Percentiles rank a stretch among this genome's conserved stretches.
Conservation (phyloP, 2,797 vertebrate genomes). For the Rachycentron canadum region DNA sequence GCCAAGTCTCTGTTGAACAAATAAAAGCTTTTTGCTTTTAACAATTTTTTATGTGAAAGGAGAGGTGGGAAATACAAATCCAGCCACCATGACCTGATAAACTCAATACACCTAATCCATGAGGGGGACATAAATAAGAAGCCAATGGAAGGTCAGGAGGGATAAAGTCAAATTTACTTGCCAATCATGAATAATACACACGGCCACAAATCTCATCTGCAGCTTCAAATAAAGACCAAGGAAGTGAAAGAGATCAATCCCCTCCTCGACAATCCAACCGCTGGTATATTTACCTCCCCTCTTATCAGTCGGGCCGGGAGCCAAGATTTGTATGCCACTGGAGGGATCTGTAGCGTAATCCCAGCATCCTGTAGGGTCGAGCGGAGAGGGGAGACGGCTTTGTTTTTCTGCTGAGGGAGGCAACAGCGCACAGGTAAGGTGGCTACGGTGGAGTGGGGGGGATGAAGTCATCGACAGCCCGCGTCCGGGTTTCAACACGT, state of each 20-base stretch:
- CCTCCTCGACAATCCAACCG: neutral
- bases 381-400: constrained; percentile 14
- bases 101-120: neutral
- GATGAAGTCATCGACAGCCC: constrained; percentile 67
- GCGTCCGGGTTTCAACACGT: constrained; percentile 52
- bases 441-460: constrained; percentile 18
- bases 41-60: neutral
- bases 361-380: constrained; percentile 60
- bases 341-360: constrained; percentile 39
- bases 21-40: constrained; percentile 9
- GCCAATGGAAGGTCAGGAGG: neutral
- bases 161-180: constrained; percentile 6
- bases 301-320: constrained; percentile 40
- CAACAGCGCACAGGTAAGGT: constrained; percentile 31
- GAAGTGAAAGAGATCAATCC: constrained; percentile 25
- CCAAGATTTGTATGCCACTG: constrained; percentile 26
- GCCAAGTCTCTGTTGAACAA: neutral
- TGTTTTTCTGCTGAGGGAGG: constrained; percentile 56
- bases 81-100: neutral
- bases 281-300: constrained; percentile 21
- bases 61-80: constrained; percentile 6
- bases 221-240: constrained; percentile 6
- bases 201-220: constrained; percentile 17
- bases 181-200: constrained; percentile 3
- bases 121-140: constrained; percentile 23